Percentiles rank a stretch among this genome's conserved stretches.
phyloP scores from a whole-genome alignment of 1,140 invertebrate species.

The Antheraea pernyi region DNA sequence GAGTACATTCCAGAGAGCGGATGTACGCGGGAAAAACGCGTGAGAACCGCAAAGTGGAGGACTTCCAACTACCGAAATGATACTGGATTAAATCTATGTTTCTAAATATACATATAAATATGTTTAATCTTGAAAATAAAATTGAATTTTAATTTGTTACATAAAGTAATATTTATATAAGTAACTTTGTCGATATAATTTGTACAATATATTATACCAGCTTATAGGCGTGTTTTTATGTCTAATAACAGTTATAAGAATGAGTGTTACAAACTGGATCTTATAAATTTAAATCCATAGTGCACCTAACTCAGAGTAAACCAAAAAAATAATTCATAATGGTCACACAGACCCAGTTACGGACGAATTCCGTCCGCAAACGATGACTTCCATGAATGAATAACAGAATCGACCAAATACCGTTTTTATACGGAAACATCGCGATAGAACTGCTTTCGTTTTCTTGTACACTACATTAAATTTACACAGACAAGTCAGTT shows the following conservation, averaged over 20 bases:
- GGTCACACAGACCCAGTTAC: constrained; percentile 14
- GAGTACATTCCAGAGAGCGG: too few relatives aligned
- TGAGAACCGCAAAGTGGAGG: too few relatives aligned
- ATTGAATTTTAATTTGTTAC: too few relatives aligned
- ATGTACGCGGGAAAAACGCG: too few relatives aligned
- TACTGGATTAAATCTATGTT: too few relatives aligned
- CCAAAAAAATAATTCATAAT: constrained; percentile 1
- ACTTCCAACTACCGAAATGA: too few relatives aligned
- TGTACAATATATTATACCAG: too few relatives aligned
- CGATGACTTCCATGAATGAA: constrained; percentile 14
- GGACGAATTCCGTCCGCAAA: constrained; percentile 4
- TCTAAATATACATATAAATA: too few relatives aligned
- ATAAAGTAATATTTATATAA: too few relatives aligned
- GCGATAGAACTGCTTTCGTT: constrained; percentile 13
- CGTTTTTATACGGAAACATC: constrained; percentile 11
- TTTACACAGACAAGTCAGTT: constrained; percentile 14
- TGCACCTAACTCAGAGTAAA: neutral
- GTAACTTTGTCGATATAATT: too few relatives aligned
- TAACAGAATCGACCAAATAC: constrained; percentile 13
- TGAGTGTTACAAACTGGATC: neutral
- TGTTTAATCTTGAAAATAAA: too few relatives aligned
- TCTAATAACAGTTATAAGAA: neutral
- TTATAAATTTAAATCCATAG: neutral
- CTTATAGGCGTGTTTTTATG: too few relatives aligned
- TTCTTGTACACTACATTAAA: constrained; percentile 10